A percentile compares a stretch with the other conserved stretches of the same genome.
Evolutionary conservation across 2,797 vertebrate species (phyloP).

Genomic region (Coilia nasus): DNA sequence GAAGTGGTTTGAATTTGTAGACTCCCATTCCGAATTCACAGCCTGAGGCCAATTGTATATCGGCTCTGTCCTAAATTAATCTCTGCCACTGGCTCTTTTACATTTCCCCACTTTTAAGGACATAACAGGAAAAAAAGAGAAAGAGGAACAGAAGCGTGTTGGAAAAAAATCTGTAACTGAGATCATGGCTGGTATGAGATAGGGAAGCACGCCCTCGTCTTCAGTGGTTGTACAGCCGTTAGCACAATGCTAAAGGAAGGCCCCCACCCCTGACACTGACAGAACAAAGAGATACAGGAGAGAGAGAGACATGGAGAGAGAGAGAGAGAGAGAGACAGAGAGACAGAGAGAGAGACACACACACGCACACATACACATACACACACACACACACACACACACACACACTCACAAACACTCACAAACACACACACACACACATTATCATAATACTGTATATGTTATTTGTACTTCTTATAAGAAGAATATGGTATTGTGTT

Average conservation of each 20-base stretch:
- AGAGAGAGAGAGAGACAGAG: too few species aligned
- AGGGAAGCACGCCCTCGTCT: neutral
- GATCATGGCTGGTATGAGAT: neutral
- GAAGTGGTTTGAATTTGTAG: constrained; percentile 64
- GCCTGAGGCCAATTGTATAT: constrained; percentile 70
- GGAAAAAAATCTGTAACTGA: neutral
- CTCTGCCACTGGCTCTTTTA: constrained; percentile 57
- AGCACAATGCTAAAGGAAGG: constrained; percentile 25
- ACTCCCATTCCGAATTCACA: constrained; percentile 58
- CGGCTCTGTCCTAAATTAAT: constrained; percentile 65
- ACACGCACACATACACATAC: too few species aligned
- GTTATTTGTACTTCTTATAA: too few species aligned
- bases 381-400: too few species aligned
- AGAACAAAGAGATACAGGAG: too few species aligned
- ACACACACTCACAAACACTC: too few species aligned
- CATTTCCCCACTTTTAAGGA: constrained; percentile 53
- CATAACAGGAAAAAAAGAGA: neutral
- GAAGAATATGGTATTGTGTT: too few species aligned
- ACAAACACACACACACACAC: too few species aligned
- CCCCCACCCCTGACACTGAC: constrained; percentile 16
- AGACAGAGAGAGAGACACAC: too few species aligned
- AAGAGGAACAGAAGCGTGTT: neutral
- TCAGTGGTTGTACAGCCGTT: constrained; percentile 27
- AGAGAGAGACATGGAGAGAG: too few species aligned
- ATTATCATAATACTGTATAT: too few species aligned